Base-by-base conservation (phyloP, 2,888 invertebrate genomes). In the Mythimna ferrago region DNA sequence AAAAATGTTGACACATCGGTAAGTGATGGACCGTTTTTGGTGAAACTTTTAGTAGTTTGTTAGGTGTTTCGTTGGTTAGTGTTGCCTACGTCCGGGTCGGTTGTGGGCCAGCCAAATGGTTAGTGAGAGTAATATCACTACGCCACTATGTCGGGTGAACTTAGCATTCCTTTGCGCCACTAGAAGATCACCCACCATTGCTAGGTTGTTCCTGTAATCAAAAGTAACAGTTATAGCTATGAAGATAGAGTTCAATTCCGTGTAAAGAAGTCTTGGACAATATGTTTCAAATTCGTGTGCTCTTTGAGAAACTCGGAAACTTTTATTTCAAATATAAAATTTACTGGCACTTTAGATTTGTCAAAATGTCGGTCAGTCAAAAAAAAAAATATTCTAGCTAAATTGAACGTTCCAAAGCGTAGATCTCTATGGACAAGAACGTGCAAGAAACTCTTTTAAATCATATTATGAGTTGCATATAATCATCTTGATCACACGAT, bases 121-220 rank as follows among this genome's bases (percentile, higher is more conserved):
- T 81, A 81, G 83, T 75, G 83, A 63, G 63, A n/a, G 68, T 62
- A 58, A 58, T 58, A 78, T 76, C 78, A 78, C 66, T 73, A 51
- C 78, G 82, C 68, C 60, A 57, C 32, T 58, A 73, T 66, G 54
- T 68, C 72, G 19, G 73, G 68, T 58, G 58, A 73, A 69, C 79
- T 81, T 65, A 62, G 6, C 58, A 53, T 66, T 66, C 65, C 38
- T 67, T 54, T n/a, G 56, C 51, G 66, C 66, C 72, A 75, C 35
- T 48, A 71, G 41, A 70, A 77, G 82, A 90, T 95, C 95, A 95
- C 84, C 95, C 95, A 69, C 95, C 95, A 78, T 95, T 95, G 85
- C 94, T 95, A 35, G 95, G 94, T 87, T 94, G 95, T 75, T 96
- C 95, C 95, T 96, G 88, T 0, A 70, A 67, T 7, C 16, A 53